phyloP scores from a whole-genome alignment of 1,140 invertebrate species.

The Drosophila orosa region DNA sequence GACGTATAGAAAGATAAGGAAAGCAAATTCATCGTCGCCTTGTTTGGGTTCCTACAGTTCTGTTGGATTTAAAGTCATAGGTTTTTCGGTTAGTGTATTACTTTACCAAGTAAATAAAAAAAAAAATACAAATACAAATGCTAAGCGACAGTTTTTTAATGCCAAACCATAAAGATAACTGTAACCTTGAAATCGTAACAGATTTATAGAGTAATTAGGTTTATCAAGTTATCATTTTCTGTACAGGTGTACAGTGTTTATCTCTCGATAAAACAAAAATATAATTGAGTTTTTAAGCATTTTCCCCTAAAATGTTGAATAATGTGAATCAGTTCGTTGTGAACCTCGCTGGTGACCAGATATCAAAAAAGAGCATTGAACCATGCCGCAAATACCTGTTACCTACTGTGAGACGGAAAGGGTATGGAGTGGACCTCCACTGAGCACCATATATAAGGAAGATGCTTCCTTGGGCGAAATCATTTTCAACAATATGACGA shows the following conservation, averaged over 20 bases:
- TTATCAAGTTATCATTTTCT: too few relatives aligned
- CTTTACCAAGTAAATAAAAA: neutral
- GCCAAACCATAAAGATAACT: too few relatives aligned
- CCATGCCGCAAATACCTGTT: neutral
- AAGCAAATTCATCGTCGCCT: conserved; percentile 16
- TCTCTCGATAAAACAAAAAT: too few relatives aligned
- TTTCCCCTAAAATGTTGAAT: too few relatives aligned
- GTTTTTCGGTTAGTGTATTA: neutral
- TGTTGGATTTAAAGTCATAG: neutral
- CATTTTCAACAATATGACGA: neutral
- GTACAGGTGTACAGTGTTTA: too few relatives aligned
- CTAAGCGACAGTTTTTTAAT: too few relatives aligned
- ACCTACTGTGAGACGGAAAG: neutral
- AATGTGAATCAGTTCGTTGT: neutral
- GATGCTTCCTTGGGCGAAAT: neutral
- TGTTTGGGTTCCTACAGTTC: neutral
- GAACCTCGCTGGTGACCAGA: neutral
- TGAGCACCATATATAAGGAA: neutral
- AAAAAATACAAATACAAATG: too few relatives aligned
- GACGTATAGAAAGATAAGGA: conserved; percentile 22
- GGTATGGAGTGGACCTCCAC: neutral
- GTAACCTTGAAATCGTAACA: too few relatives aligned
- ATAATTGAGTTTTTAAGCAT: too few relatives aligned
- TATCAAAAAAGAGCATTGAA: neutral
- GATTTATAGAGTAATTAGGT: too few relatives aligned